A percentile compares a stretch with the other conserved stretches of the same genome.
Evolutionary conservation across 1,140 invertebrate species (phyloP).

Genomic region (Euwallacea fornicatus): DNA sequence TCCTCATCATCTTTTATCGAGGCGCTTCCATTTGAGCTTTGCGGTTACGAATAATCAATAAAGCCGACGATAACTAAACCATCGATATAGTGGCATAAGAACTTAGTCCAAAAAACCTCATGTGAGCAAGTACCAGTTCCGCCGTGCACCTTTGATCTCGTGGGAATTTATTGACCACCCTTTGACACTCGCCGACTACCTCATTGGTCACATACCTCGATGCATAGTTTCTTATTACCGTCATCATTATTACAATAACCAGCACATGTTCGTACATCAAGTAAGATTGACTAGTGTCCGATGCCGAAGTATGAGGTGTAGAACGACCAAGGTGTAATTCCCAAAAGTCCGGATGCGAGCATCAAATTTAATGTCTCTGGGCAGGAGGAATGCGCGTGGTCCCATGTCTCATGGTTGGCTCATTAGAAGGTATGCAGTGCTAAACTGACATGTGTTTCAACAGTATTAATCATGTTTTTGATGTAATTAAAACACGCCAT

Average conservation of each 20-base stretch:
- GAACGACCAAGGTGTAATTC: neutral
- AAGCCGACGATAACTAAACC: neutral
- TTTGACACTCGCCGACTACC: neutral
- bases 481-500: constrained; percentile 49
- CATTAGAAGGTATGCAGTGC: constrained; percentile 54
- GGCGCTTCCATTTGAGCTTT: neutral
- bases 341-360: constrained; percentile 47
- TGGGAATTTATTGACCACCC: neutral
- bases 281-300: too few species aligned
- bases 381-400: constrained; percentile 32
- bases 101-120: neutral
- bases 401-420: constrained; percentile 44
- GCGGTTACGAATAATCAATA: neutral
- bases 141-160: neutral
- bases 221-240: neutral
- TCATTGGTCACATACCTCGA: neutral
- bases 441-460: constrained; percentile 53
- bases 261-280: too few species aligned
- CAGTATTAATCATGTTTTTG: constrained; percentile 53
- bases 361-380: constrained; percentile 48
- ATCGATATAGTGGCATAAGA: neutral
- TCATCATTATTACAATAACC: neutral
- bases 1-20: neutral
- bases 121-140: neutral
- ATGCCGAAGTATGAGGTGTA: too few species aligned